Percentiles rank a stretch among this genome's conserved stretches.
Conservation (phyloP, 92 coral and sea anemone species). For the Heteractis magnifica region DNA sequence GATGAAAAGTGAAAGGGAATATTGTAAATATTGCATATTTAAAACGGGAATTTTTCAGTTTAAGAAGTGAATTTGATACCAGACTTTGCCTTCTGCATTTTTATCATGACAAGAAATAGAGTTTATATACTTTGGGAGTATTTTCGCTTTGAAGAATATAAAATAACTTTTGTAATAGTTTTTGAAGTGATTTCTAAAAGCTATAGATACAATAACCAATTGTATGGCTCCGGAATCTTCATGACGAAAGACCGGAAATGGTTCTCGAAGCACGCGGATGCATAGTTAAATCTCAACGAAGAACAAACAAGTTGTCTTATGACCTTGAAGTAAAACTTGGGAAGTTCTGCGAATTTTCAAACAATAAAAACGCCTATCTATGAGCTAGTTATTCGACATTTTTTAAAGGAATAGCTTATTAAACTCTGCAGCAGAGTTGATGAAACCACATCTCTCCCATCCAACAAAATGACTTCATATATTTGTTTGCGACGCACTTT, state of each 20-base stretch:
- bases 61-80: background rate
- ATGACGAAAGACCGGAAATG: conserved; percentile 9
- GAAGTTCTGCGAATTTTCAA: too few species aligned
- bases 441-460: too few species aligned
- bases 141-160: background rate
- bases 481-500: background rate
- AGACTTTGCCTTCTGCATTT: background rate
- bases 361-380: too few species aligned
- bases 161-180: background rate
- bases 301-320: background rate
- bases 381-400: background rate
- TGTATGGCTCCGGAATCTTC: background rate
- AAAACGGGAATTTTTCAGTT: background rate
- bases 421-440: too few species aligned
- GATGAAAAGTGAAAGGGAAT: conserved; percentile 6
- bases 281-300: background rate
- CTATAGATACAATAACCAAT: background rate
- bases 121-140: background rate
- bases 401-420: background rate
- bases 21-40: background rate
- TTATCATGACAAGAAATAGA: background rate
- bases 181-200: background rate
- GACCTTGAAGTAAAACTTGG: too few species aligned
- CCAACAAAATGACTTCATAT: too few species aligned
- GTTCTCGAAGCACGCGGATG: background rate